Base-by-base conservation (phyloP, 2,888 invertebrate genomes). In the Autographa gamma region DNA sequence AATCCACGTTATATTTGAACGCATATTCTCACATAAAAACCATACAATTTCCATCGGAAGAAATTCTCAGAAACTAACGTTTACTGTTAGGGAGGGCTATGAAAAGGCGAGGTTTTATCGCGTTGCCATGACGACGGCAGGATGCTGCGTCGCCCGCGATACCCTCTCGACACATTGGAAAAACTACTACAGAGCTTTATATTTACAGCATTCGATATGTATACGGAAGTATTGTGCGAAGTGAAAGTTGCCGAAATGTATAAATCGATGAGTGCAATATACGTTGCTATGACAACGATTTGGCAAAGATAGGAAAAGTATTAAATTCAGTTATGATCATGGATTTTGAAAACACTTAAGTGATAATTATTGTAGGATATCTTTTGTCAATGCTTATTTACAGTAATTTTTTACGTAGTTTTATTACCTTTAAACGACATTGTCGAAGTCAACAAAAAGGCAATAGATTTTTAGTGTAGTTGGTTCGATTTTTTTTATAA, bases 31-130 rank as follows among this genome's bases (percentile, higher is more conserved):
- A 82, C 72, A 81, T 56, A 83, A 82, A 38, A 77, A 72, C 69
- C 68, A 77, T 68, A 76, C 73, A 77, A 84, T 82, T 72, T 82
- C 66, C 66, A 72, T 73, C 65, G 71, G 66, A 71, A 58, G 67
- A 81, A 66, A 76, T 80, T 77, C 68, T 93, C 89, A 88, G 81
- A 85, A 86, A 85, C 81, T 85, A 82, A 81, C 89, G 85, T 93
- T 87, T 91, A 93, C 93, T 93, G 82, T 85, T 70, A 81, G 83
- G 75, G 89, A 91, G 90, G 93, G 93, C 94, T 93, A 92, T 94
- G 95, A 94, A 93, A 94, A 95, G 95, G 93, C 91, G 93, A 95
- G 94, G 95, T 93, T 95, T 95, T 95, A 95, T 96, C 95, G 93
- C 93, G 95, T 95, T 93, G 91, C 94, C 92, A 95, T 95, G 90